Base-by-base conservation (phyloP, 2,113 vertebrate species). In the Microcebus griseorufus region DNA sequence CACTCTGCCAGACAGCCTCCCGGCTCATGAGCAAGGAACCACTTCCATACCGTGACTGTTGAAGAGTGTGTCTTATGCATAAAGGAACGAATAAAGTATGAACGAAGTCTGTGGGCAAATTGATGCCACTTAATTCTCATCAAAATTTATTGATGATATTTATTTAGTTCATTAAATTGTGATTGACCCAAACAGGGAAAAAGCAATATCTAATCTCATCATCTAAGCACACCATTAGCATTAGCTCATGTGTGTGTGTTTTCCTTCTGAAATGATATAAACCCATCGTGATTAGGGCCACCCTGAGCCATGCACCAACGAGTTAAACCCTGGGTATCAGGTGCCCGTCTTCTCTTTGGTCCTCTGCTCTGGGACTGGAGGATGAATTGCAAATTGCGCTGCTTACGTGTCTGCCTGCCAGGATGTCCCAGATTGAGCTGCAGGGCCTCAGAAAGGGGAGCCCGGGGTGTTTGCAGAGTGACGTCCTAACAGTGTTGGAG, bases 231-330 rank as follows among this genome's bases (percentile, higher is more conserved):
- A 78, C 76, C 73, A 51, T 83, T 94, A 81, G 39, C 95, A 96
- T 97, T 89, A 89, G 87, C 85, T 90, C 27, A 79, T 97, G 93
- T 73, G 48, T 37, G 32, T 62, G 9, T 51, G 7, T 60, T 94
- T 48, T 88, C 93, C 94, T 10, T 97, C 93, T 96, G 90, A 98
- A 98, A 96, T 85, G 81, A 96, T 97, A 96, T 88, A 97, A 97
- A 98, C 3, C 95, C 53, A 12, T 97, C 95, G 69, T 90, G 96
- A 98, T 98, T 97, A 98, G 93, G 97, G 91, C 95, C 37, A 72
- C 87, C 97, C 95, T 93, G 93, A 98, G 76, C 95, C 96, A 78
- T 97, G 96, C 81, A 65, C 97, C 51, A 8, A 87, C 93, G 92
- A 93, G 85, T 95, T 97, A 95, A 97, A 96, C 87, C 88, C 32